Conservation (phyloP, 2,113 vertebrate genomes). For the Gadus macrocephalus region DNA sequence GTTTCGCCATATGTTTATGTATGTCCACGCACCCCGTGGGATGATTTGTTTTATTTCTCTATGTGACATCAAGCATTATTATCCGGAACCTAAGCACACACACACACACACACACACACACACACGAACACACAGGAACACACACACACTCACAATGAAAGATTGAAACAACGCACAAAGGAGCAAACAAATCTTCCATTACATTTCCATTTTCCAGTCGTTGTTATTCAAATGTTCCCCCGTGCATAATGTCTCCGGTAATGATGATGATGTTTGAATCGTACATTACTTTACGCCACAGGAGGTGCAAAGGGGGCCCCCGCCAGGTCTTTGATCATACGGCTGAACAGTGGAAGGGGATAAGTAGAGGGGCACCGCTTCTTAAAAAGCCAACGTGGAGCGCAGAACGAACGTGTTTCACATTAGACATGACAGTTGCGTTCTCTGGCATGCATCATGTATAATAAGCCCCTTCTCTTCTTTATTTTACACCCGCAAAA, state of each 20-base stretch:
- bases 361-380: constrained; percentile 16
- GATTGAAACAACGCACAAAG: background rate
- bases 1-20: too few relatives aligned
- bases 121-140: background rate
- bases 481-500: constrained; percentile 13
- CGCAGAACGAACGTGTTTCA: constrained; percentile 37
- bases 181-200: background rate
- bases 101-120: constrained; percentile 9
- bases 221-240: background rate
- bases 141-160: too few relatives aligned
- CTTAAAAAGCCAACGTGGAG: constrained; percentile 47
- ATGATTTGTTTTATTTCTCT: too few relatives aligned
- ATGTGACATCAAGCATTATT: background rate
- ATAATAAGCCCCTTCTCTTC: constrained; percentile 44
- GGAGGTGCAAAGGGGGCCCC: constrained; percentile 21
- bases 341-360: constrained; percentile 31
- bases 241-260: constrained; percentile 3
- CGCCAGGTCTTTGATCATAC: constrained; percentile 22
- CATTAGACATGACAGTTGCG: constrained; percentile 54
- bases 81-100: background rate
- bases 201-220: background rate
- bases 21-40: too few relatives aligned
- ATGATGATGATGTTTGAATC: constrained; percentile 9
- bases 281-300: constrained; percentile 13
- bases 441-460: constrained; percentile 61